Base-by-base conservation (phyloP, 1,140 invertebrate genomes). In the Hyphantria cunea region DNA sequence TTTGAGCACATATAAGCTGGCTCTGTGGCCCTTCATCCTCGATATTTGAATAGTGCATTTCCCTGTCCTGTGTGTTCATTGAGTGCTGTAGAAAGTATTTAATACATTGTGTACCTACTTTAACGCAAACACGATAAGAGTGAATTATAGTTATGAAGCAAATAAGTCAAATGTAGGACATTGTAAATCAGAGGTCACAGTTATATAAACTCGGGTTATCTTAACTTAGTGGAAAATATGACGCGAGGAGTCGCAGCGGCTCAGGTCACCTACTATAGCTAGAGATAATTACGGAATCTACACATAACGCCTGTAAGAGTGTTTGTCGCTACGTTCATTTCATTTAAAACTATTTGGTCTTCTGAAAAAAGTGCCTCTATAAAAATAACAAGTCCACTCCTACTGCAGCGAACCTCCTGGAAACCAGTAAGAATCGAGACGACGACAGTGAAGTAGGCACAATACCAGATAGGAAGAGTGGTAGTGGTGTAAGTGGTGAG, bases 91-190 rank as follows among this genome's bases (percentile, higher is more conserved):
- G 34, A 8, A 37, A 4, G 3, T 11, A 37, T 11, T 37, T 37
- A 37, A 4, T 11, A 37, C 34, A 37, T 11, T 37, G 2, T 8
- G 11, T 37, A 7, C 7, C 17, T 25, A 25, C 17, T 25, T 25
- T 37, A 37, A 37, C 34, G 34, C 34, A 37, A 37, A 10, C 11
- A 37, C 34, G 34, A 37, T 37, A 37, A 10, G 34, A 37, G 34
- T 37, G 34, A 37, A 37, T 37, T 37, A 37, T 37, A 37, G 17
- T 25, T 25, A 25, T 25, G 17, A 47, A 47, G 12, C 14, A 25
- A 47, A 14, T 56, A 56, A 56, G 54, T 56, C 54, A 56, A 56
- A 56, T 56, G 54, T 48, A 56, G 54, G 54, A 56, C 54, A 56
- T 45, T 56, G 44, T 56, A 48, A 47, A 56, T 56, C 54, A 56